phyloP scores from a whole-genome alignment of 2,113 vertebrate species.

The Dipodomys ordii region DNA sequence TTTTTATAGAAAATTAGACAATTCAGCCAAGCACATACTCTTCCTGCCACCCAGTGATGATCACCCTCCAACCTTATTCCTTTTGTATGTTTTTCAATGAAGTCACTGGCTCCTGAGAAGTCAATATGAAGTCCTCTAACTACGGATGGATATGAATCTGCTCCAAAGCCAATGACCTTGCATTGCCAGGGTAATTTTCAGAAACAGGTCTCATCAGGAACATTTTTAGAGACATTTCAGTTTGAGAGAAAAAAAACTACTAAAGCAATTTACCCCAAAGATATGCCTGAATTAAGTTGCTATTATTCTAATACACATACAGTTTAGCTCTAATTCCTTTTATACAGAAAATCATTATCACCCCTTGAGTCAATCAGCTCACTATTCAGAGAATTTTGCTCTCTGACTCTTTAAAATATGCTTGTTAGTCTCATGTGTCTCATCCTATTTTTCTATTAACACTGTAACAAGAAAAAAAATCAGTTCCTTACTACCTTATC shows the following conservation, averaged over 20 bases:
- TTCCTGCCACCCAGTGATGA: background rate
- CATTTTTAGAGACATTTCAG: slow-evolving; percentile 7
- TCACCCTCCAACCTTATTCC: background rate
- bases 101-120: background rate
- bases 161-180: background rate
- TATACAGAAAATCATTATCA: slow-evolving; percentile 6
- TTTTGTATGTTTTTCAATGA: background rate
- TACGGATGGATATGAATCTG: background rate
- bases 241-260: slow-evolving; percentile 14
- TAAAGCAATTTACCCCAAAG: background rate
- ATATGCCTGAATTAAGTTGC: slow-evolving; percentile 42
- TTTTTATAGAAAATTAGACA: background rate
- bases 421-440: background rate
- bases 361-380: slow-evolving; percentile 21
- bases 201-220: background rate
- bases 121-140: background rate
- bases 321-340: slow-evolving; percentile 43
- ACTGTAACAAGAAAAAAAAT: background rate
- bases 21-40: background rate
- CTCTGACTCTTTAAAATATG: background rate
- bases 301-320: slow-evolving; percentile 12
- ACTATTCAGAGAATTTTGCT: slow-evolving; percentile 21
- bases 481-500: background rate
- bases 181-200: background rate
- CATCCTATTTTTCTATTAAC: background rate